phyloP scores from a whole-genome alignment of 2,888 invertebrate species.

The Eudasyphora cyanicolor region DNA sequence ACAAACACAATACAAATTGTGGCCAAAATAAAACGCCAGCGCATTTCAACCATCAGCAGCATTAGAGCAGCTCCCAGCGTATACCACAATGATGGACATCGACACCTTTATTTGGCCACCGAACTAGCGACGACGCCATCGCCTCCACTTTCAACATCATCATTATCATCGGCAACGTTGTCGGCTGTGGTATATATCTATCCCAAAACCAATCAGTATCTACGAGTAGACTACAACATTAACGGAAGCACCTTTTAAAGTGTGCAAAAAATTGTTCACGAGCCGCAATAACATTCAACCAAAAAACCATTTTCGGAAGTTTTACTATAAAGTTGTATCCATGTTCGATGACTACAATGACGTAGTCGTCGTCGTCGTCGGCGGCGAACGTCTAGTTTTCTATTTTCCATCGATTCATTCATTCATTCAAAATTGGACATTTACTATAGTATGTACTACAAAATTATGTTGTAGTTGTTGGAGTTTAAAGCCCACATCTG shows the following conservation, averaged over 20 bases:
- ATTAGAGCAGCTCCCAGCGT: neutral
- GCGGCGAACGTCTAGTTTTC: neutral
- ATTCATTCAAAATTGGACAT: constrained; percentile 48
- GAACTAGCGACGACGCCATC: neutral
- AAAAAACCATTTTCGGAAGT: constrained; percentile 11
- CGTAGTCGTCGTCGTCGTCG: too few species aligned
- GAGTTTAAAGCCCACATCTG: constrained; percentile 52
- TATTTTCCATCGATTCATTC: constrained; percentile 12
- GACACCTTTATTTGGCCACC: constrained; percentile 5
- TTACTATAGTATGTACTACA: neutral
- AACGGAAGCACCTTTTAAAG: constrained; percentile 63
- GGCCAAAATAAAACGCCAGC: constrained; percentile 49
- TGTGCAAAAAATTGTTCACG: constrained; percentile 36
- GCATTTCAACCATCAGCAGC: constrained; percentile 15
- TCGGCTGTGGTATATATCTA: constrained; percentile 27
- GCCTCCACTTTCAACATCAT: neutral
- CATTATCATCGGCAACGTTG: neutral
- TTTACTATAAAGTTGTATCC: constrained; percentile 1
- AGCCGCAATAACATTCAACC: neutral
- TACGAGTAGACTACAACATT: constrained; percentile 35
- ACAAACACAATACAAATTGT: constrained; percentile 22
- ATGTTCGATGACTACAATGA: neutral
- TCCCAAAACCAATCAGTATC: constrained; percentile 16
- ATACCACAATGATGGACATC: neutral
- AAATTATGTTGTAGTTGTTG: constrained; percentile 20